These are phyloP conservation scores for Suncus etruscus DNA, from an alignment of 2,113 vertebrate genomes.

Conservation along the genomic window DNA sequence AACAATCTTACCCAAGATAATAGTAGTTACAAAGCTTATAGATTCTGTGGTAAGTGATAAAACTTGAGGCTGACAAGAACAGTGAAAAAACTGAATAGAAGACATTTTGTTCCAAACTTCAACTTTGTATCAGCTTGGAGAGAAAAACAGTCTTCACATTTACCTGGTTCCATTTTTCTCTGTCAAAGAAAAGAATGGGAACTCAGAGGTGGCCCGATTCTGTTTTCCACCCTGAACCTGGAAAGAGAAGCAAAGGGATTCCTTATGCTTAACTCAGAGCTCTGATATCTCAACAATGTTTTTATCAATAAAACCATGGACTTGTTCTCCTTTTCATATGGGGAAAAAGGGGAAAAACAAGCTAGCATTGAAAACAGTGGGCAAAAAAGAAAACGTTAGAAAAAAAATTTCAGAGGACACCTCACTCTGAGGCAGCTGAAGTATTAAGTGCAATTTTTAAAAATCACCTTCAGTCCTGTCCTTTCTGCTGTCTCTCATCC, in stretches of 20 bases:
- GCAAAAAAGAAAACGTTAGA: background rate
- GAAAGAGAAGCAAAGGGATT: background rate
- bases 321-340: background rate
- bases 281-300: background rate
- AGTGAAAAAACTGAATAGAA: too few species aligned
- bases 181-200: background rate
- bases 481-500: too few species aligned
- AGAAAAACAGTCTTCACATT: background rate
- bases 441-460: background rate
- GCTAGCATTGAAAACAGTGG: background rate
- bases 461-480: background rate
- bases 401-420: background rate
- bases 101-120: background rate
- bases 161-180: background rate
- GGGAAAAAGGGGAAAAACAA: background rate
- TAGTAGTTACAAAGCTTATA: background rate
- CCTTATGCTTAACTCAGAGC: too few species aligned
- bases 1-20: background rate
- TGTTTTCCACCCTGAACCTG: background rate
- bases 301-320: too few species aligned
- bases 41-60: background rate
- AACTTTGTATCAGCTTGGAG: background rate
- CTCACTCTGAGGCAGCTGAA: background rate
- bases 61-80: background rate
- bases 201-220: conserved; percentile 1